Evolutionary conservation across 1,140 invertebrate species (phyloP), one percentile per base, ranked within the genome.

Genomic region (Temnothorax curvispinosus): DNA sequence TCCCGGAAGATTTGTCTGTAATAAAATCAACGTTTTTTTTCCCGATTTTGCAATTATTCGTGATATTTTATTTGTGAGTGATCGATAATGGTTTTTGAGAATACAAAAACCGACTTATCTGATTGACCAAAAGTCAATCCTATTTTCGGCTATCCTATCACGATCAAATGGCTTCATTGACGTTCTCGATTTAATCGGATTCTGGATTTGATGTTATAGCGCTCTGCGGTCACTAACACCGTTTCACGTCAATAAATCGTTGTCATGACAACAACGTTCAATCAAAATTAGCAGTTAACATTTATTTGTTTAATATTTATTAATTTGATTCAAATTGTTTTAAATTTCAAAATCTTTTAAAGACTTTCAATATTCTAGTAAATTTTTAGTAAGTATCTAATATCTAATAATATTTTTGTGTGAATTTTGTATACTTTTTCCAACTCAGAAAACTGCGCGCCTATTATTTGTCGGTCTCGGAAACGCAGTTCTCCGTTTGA

Each of bases 131-230:
- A 81, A 81, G 77, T 81, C 64, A 81, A 81, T 71, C 50, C 64
- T 50, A 41, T 41, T 81, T 71, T 56, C 47, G 21, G 38, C 64
- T 54, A 81, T 81, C 77, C 64, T 54, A 81, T 81, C 77, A 71
- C 64, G 65, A 81, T 81, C 64, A 71, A 71, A 69, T 71, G 35
- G 64, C 65, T 81, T 69, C 64, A 71, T 54, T 56, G 77, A 54
- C 35, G 65, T 81, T 71, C 21, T 81, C 64, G 64, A 81, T 81
- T 81, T 71, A 81, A 81, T 71, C 47, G 64, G n/a, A 81, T 54
- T 38, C 13, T 50, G 65, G 65, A 77, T 77, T 77, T 32, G 47
- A 81, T 56, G 47, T 56, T 81, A 47, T 15, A 81, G 47, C 62
- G 15, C 35, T 71, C 15, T 54, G 77, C 47, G 77, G 64, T 71